Evolutionary conservation across 1,140 invertebrate species (phyloP), one percentile per base, ranked within the genome.

Genomic region (Agraylea sexmaculata): DNA sequence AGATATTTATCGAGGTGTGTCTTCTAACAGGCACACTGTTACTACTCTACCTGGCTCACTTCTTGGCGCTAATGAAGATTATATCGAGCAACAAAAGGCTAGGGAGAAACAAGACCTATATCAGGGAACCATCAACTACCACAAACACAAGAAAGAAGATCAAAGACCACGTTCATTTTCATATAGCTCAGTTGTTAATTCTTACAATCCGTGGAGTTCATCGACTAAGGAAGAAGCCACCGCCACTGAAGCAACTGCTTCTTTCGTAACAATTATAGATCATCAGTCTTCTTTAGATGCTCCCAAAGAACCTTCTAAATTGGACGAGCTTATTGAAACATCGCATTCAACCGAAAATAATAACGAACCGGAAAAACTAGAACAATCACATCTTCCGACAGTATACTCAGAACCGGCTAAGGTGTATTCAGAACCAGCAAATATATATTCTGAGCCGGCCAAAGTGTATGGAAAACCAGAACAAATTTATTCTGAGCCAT

Each of bases 391-490:
- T 11, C 19, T 30, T 47, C 48, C 50, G 6, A 46, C 39, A 8
- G 47, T 51, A n/a, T 51, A 51, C 29, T 45, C 47, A 15, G 66
- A 68, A 36, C 54, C 63, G 2, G 37, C 64, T 0, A 60, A 67
- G 21, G 53, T 64, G 8, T 72, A 70, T 23, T 62, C 57, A 1
- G 61, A 72, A 31, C 62, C 66, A 0, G 43, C 64, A 68, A 66
- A 47, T 45, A 56, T 74, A 22, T 74, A 74, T 44, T 58, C 66
- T 16, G 68, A 75, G 40, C 68, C 70, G 0, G 62, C 68, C 6
- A 73, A 73, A 40, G 64, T 74, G 27, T 80, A 78, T 47, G 70
- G 71, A 7, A 66, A 77, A 49, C 75, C 75, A 1, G 66, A 71
- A 7, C 71, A 71, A 45, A 56, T 75, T 0, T 80, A 80, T 42